Evolutionary conservation across 2,113 vertebrate genomes (phyloP), one percentile per base, ranked within the genome.

Genomic region (Corynorhinus townsendii): DNA sequence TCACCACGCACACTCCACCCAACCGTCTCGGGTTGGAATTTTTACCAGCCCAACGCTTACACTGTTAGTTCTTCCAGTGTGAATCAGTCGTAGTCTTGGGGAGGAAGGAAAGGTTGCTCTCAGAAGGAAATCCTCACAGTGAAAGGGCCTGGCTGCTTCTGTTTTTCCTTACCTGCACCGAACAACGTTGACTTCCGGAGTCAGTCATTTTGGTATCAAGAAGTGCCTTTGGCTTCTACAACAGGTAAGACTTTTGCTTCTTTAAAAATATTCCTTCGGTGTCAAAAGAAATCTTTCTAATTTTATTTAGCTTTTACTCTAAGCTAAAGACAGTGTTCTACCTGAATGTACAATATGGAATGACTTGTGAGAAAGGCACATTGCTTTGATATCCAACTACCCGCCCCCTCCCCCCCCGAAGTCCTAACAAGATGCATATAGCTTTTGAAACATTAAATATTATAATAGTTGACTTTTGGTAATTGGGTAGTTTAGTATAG

Each of bases 121-220:
- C 24, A 14, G 84, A 47, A 97, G 73, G 66, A 85, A 90, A 87
- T 64, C 20, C 16, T 9, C 75, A 33, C 19, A 24, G 81, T 28
- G 91, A 92, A 10, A 15, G 88, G 47, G 16, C 7, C 7, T 8
- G 1, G 8, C 52, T 35, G 81, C 88, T 73, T 77, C 93, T 52
- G 79, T 75, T 94, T 69, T 72, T 69, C 91, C 69, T 45, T 43
- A 12, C 89, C 87, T 97, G 43, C 0, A 0, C 62, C 17, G 40
- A 95, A 76, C 90, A 69, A 52, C 93, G 64, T 40, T 89, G 93
- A 97, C 92, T 97, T 98, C 94, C 47, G 84, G 96, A 93, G 93
- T 86, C 96, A 82, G 82, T 93, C 82, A 92, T 94, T 95, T 96
- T 92, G 69, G n/a, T 77, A 45, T 92, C 45, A 89, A 93, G 95